phyloP scores from a whole-genome alignment of 2,797 vertebrate species.

The Phrynocephalus forsythii region DNA sequence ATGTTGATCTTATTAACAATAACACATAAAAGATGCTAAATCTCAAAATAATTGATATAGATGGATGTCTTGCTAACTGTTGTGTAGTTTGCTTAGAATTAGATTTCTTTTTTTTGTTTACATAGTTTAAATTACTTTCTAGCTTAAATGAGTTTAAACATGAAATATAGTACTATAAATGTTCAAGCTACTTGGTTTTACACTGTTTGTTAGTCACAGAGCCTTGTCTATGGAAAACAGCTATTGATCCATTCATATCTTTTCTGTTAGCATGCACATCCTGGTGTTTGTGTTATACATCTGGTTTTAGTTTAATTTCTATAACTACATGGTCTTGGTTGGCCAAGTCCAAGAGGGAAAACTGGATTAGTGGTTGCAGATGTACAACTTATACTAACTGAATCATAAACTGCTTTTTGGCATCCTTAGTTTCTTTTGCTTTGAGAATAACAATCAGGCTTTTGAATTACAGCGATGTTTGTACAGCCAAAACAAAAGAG shows the following conservation, averaged over 20 bases:
- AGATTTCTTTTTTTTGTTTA: neutral
- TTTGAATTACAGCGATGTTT: neutral
- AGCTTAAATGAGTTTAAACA: neutral
- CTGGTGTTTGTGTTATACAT: constrained; percentile 64
- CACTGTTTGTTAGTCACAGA: neutral
- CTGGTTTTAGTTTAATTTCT: constrained; percentile 69
- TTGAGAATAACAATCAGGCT: constrained; percentile 38
- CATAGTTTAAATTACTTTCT: constrained; percentile 21
- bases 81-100: accelerated
- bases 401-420: constrained; percentile 63
- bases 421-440: constrained; percentile 68
- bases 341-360: constrained; percentile 65
- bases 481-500: neutral
- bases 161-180: neutral
- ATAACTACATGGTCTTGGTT: constrained; percentile 53
- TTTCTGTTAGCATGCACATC: constrained; percentile 62
- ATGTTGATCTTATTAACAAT: constrained; percentile 16
- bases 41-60: neutral
- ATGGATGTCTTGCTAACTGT: neutral
- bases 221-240: constrained; percentile 38
- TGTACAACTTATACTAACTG: constrained; percentile 71
- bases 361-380: constrained; percentile 71
- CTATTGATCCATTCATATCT: constrained; percentile 38
- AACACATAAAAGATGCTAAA: neutral
- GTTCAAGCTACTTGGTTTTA: constrained; percentile 1